Base-by-base conservation (phyloP, 2,113 vertebrate species). In the Halichoerus grypus region DNA sequence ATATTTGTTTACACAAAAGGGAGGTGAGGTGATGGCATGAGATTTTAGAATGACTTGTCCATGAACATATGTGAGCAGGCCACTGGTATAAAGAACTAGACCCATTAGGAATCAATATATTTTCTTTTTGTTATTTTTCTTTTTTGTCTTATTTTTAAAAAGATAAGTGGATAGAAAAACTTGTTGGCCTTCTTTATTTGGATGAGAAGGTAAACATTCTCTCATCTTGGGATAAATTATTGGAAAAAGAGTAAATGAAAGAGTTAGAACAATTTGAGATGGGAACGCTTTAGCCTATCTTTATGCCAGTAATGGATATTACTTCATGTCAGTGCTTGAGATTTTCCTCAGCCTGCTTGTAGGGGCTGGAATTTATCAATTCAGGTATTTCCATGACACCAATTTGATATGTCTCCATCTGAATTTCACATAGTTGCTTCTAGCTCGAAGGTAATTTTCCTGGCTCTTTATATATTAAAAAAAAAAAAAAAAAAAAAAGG, bases 101-200 rank as follows among this genome's bases (percentile, higher is more conserved):
- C n/a, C 18, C 92, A 55, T 28, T 84, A 86, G 51, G 16, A 92
- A 93, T 19, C 10, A 28, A 69, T 90, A 36, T 14, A 88, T 53
- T 95, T 77, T 87, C 21, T 92, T 96, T 24, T 39, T 55, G 14
- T 61, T 51, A 13, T 59, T 76, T 82, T 90, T 42, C 4, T 49
- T 95, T 92, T 96, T 81, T 21, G 26, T 46, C n/a, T 81, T 36
- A 91, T 91, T 97, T 97, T 89, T 67, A 84, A 91, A 97, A 19
- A 94, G 21, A 49, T 21, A 88, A 94, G 4, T 82, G 10, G 16
- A 84, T 94, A 33, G 46, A 77, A 94, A 76, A 81, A 49, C 21
- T 22, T 93, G 49, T 59, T 88, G 53, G 53, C 26, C 22, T 33
- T 88, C 57, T 91, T 85, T 22, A n/a, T 80, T 97, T 88, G 55